Evolutionary conservation across 2,797 vertebrate genomes (phyloP), one percentile per base, ranked within the genome.

Genomic region (Gallinago nigripennis): DNA sequence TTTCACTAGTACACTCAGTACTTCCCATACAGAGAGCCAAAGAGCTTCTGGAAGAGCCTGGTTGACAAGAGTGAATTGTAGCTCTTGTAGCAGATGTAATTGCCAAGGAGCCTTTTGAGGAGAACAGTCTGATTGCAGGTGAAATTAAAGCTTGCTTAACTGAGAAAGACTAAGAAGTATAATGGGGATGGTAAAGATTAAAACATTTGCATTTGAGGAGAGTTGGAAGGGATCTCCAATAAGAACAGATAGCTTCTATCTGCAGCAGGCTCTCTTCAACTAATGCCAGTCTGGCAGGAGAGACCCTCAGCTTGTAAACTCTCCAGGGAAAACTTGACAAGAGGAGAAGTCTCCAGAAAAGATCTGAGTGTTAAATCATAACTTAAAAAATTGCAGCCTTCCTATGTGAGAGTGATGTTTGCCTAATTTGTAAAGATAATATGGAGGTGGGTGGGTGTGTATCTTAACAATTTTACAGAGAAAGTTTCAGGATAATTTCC

Each of bases 111-210:
- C 21, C 28, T 86, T 86, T 91, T 83, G 77, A 88, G 37, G 6
- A 89, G 19, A 82, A 54, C 21, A 35, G 24, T 69, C 43, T 64
- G 61, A 87, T 79, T 73, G 33, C 85, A 81, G 51, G 54, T 83
- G 50, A 76, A 95, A 79, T 92, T 92, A 90, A 88, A 94, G 45
- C 33, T 88, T 90, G 30, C 33, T 46, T 81, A 48, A 54, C 61
- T 65, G 18, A 88, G 66, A 78, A 83, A 76, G n/a, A 13, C 63
- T 68, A 33, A 80, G 39, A 50, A 86, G 23, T 43, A 25, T 82
- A 71, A 82, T 28, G 30, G 35, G 8, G 25, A 78, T 69, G 60
- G n/a, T 66, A 70, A 85, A 78, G 50, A 86, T 48, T 91, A 58
- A 78, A 89, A 88, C 50, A 31, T 53, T 93, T 81, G 69, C 31